Evolutionary conservation across 1,140 invertebrate species (phyloP).

Genomic region (Drosophila murphyi): DNA sequence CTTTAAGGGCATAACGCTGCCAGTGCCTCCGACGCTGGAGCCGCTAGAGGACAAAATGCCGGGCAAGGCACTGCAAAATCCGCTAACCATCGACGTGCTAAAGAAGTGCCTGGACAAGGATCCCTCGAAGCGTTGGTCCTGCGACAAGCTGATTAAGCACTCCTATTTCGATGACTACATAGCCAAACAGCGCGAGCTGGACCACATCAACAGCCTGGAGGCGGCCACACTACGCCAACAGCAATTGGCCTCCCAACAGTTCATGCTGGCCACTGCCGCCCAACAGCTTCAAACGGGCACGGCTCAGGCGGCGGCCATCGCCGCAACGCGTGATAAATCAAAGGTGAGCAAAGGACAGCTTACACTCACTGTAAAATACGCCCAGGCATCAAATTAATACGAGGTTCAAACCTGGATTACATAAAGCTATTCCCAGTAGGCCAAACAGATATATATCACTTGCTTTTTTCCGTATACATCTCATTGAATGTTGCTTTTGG

Average conservation of each 20-base stretch:
- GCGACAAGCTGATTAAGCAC: slow-evolving; percentile 95
- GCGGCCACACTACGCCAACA: slow-evolving; percentile 74
- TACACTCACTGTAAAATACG: neutral
- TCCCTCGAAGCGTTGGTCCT: slow-evolving; percentile 94
- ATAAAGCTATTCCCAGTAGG: neutral
- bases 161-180: slow-evolving; percentile 85
- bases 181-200: slow-evolving; percentile 79
- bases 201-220: slow-evolving; percentile 72
- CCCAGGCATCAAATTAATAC: too few species aligned
- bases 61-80: slow-evolving; percentile 87
- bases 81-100: slow-evolving; percentile 93
- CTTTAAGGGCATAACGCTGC: slow-evolving; percentile 94
- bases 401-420: neutral
- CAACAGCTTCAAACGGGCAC: slow-evolving; percentile 71
- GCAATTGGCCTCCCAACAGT: slow-evolving; percentile 73
- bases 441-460: neutral
- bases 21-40: slow-evolving; percentile 94
- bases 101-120: slow-evolving; percentile 98
- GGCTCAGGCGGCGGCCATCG: slow-evolving; percentile 69
- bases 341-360: slow-evolving; percentile 55
- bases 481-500: too few species aligned
- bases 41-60: slow-evolving; percentile 94
- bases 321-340: slow-evolving; percentile 79
- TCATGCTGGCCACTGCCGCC: slow-evolving; percentile 70
- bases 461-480: neutral